Conservation (phyloP, 2,888 invertebrate species). For the Lasioglossum oenotherae region DNA sequence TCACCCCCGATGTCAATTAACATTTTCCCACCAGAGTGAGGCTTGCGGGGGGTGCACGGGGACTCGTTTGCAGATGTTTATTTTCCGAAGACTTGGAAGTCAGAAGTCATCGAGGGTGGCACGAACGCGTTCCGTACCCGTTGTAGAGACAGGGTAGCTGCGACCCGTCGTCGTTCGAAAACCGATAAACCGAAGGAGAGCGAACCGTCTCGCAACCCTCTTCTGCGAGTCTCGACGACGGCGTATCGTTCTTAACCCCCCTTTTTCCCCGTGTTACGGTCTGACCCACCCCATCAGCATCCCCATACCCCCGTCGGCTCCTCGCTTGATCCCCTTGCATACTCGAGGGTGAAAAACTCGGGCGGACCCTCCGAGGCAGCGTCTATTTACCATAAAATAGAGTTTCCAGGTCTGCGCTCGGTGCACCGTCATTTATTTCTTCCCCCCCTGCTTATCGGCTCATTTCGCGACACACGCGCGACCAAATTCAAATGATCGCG, state of each 20-base stretch:
- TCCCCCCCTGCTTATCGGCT: constrained; percentile 66
- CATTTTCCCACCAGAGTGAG: neutral
- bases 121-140: neutral
- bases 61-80: neutral
- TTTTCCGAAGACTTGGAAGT: constrained; percentile 6
- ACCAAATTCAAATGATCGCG: constrained; percentile 59
- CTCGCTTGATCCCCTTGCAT: neutral
- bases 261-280: neutral
- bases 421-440: constrained; percentile 66
- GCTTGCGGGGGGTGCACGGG: neutral
- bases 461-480: constrained; percentile 62
- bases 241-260: constrained; percentile 11
- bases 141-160: neutral
- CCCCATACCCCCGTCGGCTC: neutral
- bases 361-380: constrained; percentile 29
- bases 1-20: neutral
- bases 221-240: neutral
- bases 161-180: constrained; percentile 54
- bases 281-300: neutral
- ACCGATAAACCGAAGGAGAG: constrained; percentile 67
- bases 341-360: neutral
- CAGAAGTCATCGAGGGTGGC: constrained; percentile 11
- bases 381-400: constrained; percentile 75
- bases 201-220: constrained; percentile 31
- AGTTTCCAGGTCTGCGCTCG: constrained; percentile 69